Percentiles rank a stretch among this genome's conserved stretches.
These are phyloP conservation scores for Amphipoea oculea DNA, from an alignment of 2,888 invertebrate genomes.

Conservation along the genomic window DNA sequence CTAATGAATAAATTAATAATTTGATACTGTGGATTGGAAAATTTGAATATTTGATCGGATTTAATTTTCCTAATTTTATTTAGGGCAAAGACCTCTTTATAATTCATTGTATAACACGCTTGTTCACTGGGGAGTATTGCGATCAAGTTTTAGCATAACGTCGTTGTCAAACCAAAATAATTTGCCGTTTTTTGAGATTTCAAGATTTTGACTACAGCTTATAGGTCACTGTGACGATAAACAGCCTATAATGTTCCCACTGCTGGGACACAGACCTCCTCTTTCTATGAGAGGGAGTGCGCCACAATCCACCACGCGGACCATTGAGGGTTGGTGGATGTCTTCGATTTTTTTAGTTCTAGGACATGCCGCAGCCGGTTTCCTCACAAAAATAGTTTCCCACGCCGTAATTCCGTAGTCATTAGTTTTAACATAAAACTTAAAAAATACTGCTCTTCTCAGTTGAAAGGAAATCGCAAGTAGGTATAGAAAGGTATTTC, in stretches of 20 bases:
- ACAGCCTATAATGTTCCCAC: too few species aligned
- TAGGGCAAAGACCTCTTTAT: neutral
- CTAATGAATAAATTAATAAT: too few species aligned
- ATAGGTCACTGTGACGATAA: too few species aligned
- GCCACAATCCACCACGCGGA: neutral
- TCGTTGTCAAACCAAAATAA: too few species aligned
- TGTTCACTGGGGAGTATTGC: neutral
- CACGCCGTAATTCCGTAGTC: neutral
- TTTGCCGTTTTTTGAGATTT: too few species aligned
- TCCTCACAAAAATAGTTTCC: neutral
- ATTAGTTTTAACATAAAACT: neutral
- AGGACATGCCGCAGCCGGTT: too few species aligned
- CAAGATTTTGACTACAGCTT: too few species aligned
- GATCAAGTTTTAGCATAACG: neutral
- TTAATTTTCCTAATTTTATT: neutral
- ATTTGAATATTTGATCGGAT: neutral
- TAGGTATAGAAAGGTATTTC: neutral
- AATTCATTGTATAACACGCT: neutral
- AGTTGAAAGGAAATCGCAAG: neutral
- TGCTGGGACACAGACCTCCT: neutral
- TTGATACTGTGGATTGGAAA: neutral
- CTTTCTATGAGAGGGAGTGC: neutral
- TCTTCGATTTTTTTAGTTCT: neutral
- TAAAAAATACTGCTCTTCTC: neutral
- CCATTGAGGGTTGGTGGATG: neutral